Percentiles rank a stretch among this genome's conserved stretches.
Conservation (phyloP, 92 coral and sea anemone species). For the Phenganax stokvisi region DNA sequence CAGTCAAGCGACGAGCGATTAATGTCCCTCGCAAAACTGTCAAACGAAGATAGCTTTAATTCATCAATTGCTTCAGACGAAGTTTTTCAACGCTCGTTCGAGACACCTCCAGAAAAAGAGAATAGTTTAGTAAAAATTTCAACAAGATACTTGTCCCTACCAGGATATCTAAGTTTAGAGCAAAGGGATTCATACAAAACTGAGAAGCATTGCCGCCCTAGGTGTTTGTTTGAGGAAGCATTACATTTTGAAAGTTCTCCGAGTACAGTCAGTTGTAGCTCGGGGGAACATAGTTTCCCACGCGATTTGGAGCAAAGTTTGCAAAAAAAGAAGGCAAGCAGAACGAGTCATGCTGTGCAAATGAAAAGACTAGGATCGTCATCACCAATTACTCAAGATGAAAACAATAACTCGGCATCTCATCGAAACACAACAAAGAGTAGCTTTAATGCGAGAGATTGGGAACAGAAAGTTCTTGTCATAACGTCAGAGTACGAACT, state of each 20-base stretch:
- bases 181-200: not conserved
- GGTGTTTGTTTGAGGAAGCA: slow-evolving; percentile 11
- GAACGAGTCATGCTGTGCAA: slow-evolving; percentile 27
- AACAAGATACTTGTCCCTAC: slow-evolving; percentile 27
- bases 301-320: not conserved
- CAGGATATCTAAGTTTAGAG: slow-evolving; percentile 16
- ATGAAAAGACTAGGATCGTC: not conserved
- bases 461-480: slow-evolving; percentile 29
- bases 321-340: not conserved
- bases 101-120: slow-evolving; percentile 15
- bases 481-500: slow-evolving; percentile 8
- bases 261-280: not conserved
- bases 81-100: slow-evolving; percentile 6
- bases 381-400: slow-evolving; percentile 1
- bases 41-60: slow-evolving; percentile 20
- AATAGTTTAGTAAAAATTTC: not conserved
- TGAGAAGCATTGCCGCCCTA: not conserved
- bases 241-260: slow-evolving; percentile 7
- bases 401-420: slow-evolving; percentile 14
- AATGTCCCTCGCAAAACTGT: not conserved
- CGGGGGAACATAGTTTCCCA: slow-evolving; percentile 13
- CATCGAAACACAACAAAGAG: not conserved
- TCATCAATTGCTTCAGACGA: slow-evolving; percentile 8
- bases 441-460: slow-evolving; percentile 19
- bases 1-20: slow-evolving; percentile 4